Evolutionary conservation across 2,113 vertebrate genomes (phyloP).

Genomic region (Clupea harengus): DNA sequence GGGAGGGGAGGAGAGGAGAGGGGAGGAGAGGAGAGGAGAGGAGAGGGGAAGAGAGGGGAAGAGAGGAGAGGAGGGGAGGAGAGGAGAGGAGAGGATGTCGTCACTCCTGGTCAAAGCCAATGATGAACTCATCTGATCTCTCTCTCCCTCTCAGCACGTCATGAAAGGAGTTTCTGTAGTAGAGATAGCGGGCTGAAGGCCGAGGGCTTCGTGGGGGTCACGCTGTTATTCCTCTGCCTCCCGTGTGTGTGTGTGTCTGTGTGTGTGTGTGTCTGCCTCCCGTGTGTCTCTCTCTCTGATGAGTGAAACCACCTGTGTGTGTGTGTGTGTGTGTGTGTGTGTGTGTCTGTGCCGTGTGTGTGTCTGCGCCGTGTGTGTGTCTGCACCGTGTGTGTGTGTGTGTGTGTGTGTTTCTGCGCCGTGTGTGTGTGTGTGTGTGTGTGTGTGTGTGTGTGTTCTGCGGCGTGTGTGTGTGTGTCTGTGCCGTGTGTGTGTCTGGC

Average conservation of each 20-base stretch:
- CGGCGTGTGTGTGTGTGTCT: no score
- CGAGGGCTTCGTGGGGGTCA: neutral
- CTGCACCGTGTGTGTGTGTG: no score
- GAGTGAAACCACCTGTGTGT: neutral
- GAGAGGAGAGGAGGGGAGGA: no score
- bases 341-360: no score
- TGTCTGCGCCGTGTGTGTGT: no score
- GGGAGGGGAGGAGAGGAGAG: no score
- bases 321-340: no score
- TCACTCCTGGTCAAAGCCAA: neutral
- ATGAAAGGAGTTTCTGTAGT: neutral
- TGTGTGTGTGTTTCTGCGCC: no score
- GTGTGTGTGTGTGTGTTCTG: no score
- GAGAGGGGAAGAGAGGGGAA: neutral
- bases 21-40: constrained; percentile 3
- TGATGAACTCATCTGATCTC: neutral
- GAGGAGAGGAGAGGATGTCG: neutral
- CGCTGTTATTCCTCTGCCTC: neutral
- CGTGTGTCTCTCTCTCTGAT: neutral
- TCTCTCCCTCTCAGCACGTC: neutral
- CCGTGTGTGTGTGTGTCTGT: neutral
- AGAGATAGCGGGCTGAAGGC: neutral
- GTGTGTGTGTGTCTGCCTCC: neutral
- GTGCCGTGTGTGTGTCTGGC: neutral
- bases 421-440: no score